Base-by-base conservation (phyloP, 2,113 vertebrate genomes). In the Noturus placidus region DNA sequence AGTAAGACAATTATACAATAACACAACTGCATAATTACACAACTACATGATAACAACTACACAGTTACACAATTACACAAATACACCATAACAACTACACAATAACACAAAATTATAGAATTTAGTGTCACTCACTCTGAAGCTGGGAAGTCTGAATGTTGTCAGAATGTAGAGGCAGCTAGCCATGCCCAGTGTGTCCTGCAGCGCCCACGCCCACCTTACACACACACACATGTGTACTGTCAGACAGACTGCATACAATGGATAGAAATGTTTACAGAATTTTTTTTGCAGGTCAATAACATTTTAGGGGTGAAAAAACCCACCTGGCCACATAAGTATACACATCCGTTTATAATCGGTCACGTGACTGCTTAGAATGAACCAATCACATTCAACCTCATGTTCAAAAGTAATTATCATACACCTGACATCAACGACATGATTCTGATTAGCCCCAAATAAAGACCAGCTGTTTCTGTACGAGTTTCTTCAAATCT, bases 111-210 rank as follows among this genome's bases (percentile, higher is more conserved):
- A 54, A 3, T 52, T 17, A 15, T 0, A 63, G 25, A 7, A 17
- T 1, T 38, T 6, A 54, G 30, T 38, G 46, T 52, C 33, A 56
- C 92, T 77, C 92, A 99, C 98, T 96, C 98, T 99, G 91, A 99
- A 99, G 0, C 97, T 99, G 72, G 98, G 97, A 42, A 99, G 94
- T 72, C 97, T 94, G 93, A 99, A 97, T 30, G 97, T 99, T 93
- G 97, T 99, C 87, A 99, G 93, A 96, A 98, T 97, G 92, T 98
- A 98, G 80, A 99, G 97, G 89, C 97, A 99, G 94, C 99, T 98
- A 84, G 97, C 96, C 0, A 99, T 96, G 56, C 98, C 98, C 94
- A 99, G 94, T 22, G 96, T 88, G 5, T 99, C 98, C 92, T 99
- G 98, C 22, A 99, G 94, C 89, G 97, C 92, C 98, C 98, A 99